phyloP scores from a whole-genome alignment of 2,888 invertebrate genomes.

The Erannis defoliaria region DNA sequence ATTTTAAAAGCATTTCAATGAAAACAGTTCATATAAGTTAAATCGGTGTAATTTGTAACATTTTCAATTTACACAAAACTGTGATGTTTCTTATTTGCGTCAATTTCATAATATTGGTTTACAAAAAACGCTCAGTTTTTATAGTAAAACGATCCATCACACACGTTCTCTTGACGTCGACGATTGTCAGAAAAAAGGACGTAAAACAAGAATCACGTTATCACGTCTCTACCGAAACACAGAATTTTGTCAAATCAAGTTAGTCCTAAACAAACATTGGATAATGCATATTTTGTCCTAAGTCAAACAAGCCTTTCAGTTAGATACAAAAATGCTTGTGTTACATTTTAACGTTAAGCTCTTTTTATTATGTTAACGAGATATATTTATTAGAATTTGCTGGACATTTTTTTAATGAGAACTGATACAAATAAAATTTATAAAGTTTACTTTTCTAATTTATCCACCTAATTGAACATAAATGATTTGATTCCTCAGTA shows the following conservation, averaged over 20 bases:
- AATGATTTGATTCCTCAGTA: too few species aligned
- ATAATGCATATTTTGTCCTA: constrained; percentile 40
- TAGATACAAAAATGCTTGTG: constrained; percentile 30
- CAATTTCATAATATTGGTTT: background rate
- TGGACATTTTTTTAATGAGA: background rate
- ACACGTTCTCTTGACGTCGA: background rate
- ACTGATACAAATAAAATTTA: background rate
- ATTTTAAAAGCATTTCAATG: too few species aligned
- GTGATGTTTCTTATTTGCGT: background rate
- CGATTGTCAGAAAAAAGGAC: constrained; percentile 4
- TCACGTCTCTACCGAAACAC: constrained; percentile 17
- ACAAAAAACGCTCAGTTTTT: background rate
- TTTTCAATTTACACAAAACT: background rate
- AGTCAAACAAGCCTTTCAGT: constrained; percentile 14
- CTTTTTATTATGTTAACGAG: constrained; percentile 26
- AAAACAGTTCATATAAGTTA: too few species aligned
- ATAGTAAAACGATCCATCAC: background rate
- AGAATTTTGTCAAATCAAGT: constrained; percentile 38
- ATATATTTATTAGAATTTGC: constrained; percentile 1
- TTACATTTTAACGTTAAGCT: constrained; percentile 23
- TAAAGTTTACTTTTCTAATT: background rate
- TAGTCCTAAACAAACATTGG: constrained; percentile 47
- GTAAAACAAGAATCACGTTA: constrained; percentile 14
- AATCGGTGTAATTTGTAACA: too few species aligned
- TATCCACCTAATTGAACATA: background rate